Conservation (phyloP, 2,113 vertebrate species). For the Myrmecobius fasciatus region DNA sequence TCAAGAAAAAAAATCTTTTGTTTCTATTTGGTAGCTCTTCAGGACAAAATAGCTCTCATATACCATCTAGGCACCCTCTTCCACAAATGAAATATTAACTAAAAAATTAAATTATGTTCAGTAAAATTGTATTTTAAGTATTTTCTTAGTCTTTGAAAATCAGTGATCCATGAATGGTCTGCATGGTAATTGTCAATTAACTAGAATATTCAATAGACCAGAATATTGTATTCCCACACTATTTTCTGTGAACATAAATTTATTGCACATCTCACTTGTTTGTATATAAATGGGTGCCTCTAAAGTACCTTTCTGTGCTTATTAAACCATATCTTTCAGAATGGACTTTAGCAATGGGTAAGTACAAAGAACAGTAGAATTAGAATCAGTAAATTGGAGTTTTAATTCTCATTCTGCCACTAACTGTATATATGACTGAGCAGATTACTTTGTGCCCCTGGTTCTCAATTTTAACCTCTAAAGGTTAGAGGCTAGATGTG, state of each 20-base stretch:
- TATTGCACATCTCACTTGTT: background rate
- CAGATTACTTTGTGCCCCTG: background rate
- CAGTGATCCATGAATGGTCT: background rate
- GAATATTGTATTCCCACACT: slow-evolving; percentile 1
- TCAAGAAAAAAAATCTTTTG: background rate
- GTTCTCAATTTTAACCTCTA: background rate
- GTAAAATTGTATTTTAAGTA: slow-evolving; percentile 2
- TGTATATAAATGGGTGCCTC: background rate
- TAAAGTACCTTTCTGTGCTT: background rate
- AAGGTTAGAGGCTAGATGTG: background rate
- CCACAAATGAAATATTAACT: background rate
- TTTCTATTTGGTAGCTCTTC: background rate
- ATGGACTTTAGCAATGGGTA: background rate
- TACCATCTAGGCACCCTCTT: background rate
- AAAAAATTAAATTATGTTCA: background rate
- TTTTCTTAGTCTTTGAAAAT: background rate
- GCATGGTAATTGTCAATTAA: background rate
- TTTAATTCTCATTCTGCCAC: background rate
- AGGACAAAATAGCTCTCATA: background rate
- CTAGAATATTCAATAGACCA: background rate
- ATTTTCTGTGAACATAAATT: background rate
- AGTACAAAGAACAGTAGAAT: background rate
- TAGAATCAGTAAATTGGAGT: background rate
- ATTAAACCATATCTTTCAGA: background rate
- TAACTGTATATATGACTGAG: background rate